Evolutionary conservation across 2,888 invertebrate species (phyloP).

Genomic region (Sericinus montela): DNA sequence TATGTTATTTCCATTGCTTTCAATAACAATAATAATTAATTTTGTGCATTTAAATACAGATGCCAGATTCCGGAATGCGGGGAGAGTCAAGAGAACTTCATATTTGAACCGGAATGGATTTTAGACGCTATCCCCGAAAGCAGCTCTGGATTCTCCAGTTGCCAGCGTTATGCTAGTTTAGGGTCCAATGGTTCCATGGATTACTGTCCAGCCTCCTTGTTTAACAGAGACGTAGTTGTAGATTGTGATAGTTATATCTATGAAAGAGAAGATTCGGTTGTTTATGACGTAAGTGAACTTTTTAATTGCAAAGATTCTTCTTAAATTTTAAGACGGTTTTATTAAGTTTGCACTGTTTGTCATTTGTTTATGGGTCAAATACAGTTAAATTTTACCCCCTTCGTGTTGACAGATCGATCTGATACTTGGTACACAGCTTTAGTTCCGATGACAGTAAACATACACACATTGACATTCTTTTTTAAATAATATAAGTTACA

Average conservation of each 20-base stretch:
- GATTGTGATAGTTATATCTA: conserved; percentile 32
- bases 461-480: too few relatives aligned
- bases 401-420: too few relatives aligned
- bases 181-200: conserved; percentile 28
- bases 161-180: conserved; percentile 38
- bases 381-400: too few relatives aligned
- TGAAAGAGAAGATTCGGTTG: conserved; percentile 31
- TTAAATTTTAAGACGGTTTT: too few relatives aligned
- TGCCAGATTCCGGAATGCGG: conserved; percentile 66
- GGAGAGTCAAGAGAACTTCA: conserved; percentile 26
- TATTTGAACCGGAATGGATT: conserved; percentile 46
- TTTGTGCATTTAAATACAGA: conserved; percentile 34
- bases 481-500: too few relatives aligned
- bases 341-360: too few relatives aligned
- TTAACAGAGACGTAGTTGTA: conserved; percentile 26
- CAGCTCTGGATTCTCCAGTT: conserved; percentile 46
- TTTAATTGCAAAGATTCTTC: too few relatives aligned
- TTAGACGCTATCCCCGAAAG: conserved; percentile 47
- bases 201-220: conserved; percentile 44
- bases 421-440: too few relatives aligned
- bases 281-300: conserved; percentile 33
- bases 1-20: too few relatives aligned
- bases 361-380: too few relatives aligned
- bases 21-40: too few relatives aligned
- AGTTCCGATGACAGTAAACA: too few relatives aligned